Evolutionary conservation across 1,140 invertebrate species (phyloP), one percentile per base, ranked within the genome.

Genomic region (Laupala kohalensis): DNA sequence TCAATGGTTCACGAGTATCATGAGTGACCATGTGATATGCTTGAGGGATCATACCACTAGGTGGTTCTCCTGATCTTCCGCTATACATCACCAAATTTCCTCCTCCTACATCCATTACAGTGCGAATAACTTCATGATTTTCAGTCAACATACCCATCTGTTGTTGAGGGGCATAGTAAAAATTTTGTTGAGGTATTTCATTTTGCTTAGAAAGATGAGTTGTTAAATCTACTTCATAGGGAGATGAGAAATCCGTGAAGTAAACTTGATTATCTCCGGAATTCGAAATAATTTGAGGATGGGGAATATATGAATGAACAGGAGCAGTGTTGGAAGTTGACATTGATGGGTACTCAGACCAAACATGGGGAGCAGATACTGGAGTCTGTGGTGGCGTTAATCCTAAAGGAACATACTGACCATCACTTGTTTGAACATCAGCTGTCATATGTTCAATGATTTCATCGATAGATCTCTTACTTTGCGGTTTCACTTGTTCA

Each of bases 371-470:
- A 4, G 53, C 70, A 37, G 63, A 63, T 6, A 77, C 74, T 5
- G 77, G 64, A 74, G 81, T 79, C 71, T 80, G 80, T 26, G 81
- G 79, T 70, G 79, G 76, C 25, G 82, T 78, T 70, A 83, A 81
- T 19, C 83, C 83, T 69, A 87, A 82, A 30, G 85, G 84, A 19
- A 83, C 81, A 74, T 86, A 88, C 75, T 85, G 85, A 27, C 85
- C 85, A 70, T 85, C 83, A 25, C 81, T 80, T 77, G 77, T 84
- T 74, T 86, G 83, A 30, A 84, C 81, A 75, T 87, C 85, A 28
- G 86, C 83, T 25, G 85, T 86, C 82, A 87, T 86, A 69, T 86
- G 83, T 72, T 86, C 83, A 26, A 88, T 87, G 69, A 87, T 86
- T 77, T 87, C 84, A 76, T 88, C 86, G 74, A 87, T 79, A 19